Evolutionary conservation across 2,113 vertebrate genomes (phyloP).

Genomic region (Lampris incognitus): DNA sequence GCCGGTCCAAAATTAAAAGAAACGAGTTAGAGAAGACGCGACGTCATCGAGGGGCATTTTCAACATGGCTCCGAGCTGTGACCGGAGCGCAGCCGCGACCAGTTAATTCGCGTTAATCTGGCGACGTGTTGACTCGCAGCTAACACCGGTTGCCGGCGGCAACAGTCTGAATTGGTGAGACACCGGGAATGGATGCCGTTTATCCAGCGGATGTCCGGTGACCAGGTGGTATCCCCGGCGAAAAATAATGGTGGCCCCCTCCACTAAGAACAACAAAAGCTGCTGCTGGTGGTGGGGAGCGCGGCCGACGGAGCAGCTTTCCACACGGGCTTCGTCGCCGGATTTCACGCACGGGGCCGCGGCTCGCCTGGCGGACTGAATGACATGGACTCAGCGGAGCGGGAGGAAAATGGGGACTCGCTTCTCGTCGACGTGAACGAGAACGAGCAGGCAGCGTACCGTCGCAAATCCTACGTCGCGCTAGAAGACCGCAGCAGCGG

Average conservation of each 20-base stretch:
- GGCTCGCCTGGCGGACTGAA: conserved; percentile 58
- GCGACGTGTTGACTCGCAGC: not conserved
- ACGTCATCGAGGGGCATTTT: conserved; percentile 77
- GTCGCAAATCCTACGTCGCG: conserved; percentile 15
- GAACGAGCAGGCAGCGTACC: conserved; percentile 55
- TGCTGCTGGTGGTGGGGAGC: conserved; percentile 55
- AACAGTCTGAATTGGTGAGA: not conserved
- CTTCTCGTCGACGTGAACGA: conserved; percentile 73
- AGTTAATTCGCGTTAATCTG: conserved; percentile 5
- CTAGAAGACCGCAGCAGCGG: conserved; percentile 30
- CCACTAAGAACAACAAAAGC: conserved; percentile 66
- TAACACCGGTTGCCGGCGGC: not conserved
- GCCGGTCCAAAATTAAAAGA: conserved; percentile 33
- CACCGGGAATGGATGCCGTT: not conserved
- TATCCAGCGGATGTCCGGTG: conserved; percentile 21
- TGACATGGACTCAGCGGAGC: conserved; percentile 66
- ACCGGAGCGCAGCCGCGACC: conserved; percentile 47
- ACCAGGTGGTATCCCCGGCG: conserved; percentile 16
- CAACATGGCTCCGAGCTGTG: conserved; percentile 79
- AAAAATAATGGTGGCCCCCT: conserved; percentile 73
- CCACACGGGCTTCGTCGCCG: conserved; percentile 39
- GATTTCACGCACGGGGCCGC: conserved; percentile 44
- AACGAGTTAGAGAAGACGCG: conserved; percentile 35
- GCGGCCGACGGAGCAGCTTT: conserved; percentile 53
- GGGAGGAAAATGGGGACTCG: conserved; percentile 53